These are phyloP conservation scores for Gallinago undulata DNA, from an alignment of 2,113 vertebrate genomes.

Conservation along the genomic window DNA sequence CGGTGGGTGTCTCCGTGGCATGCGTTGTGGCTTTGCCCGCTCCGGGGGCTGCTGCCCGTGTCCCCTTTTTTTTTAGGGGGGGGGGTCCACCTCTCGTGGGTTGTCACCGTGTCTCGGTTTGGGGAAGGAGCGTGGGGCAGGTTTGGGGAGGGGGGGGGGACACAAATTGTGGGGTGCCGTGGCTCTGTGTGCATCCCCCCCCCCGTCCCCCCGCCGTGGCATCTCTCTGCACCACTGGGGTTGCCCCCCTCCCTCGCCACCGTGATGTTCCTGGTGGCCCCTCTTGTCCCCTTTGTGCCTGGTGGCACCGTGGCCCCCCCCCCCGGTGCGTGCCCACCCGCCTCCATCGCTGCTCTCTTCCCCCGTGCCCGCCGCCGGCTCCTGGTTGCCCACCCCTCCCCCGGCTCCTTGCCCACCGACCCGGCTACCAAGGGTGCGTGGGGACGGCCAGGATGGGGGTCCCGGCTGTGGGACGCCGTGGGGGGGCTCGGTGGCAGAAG, in stretches of 20 bases:
- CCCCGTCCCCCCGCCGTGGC: neutral
- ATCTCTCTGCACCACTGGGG: neutral
- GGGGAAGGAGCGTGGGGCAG: neutral
- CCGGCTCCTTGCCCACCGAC: neutral
- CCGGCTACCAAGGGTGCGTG: neutral
- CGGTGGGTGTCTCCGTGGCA: neutral
- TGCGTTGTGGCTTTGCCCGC: conserved; percentile 8
- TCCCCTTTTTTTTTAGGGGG: neutral
- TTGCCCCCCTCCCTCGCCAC: neutral
- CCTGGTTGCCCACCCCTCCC: conserved; percentile 48
- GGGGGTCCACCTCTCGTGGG: neutral
- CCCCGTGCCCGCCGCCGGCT: conserved; percentile 1
- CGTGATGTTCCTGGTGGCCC: neutral
- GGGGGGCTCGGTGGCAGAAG: neutral
- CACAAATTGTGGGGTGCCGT: neutral
- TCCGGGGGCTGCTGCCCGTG: neutral
- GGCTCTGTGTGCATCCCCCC: neutral
- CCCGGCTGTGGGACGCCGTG: neutral
- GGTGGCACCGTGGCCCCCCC: neutral
- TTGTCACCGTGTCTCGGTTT: neutral
- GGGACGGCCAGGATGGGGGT: neutral
- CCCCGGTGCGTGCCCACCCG: neutral
- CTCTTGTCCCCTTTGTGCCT: neutral
- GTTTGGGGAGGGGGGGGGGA: neutral
- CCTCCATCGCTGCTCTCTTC: neutral